These are phyloP conservation scores for Apotomis turbidana DNA, from an alignment of 2,888 invertebrate genomes.

Conservation along the genomic window DNA sequence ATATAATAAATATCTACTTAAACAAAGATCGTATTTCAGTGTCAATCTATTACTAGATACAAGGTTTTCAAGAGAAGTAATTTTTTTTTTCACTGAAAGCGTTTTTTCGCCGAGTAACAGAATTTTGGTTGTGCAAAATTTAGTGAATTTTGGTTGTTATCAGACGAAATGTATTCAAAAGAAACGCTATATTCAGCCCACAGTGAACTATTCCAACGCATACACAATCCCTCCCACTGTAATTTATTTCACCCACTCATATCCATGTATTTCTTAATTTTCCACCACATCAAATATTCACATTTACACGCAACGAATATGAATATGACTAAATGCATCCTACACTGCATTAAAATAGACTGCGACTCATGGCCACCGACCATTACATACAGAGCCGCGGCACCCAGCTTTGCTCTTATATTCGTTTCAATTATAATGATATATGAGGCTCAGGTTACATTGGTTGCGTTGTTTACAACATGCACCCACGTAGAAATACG, in stretches of 20 bases:
- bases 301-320: conserved; percentile 48
- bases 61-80: too few species aligned
- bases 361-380: conserved; percentile 44
- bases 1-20: too few species aligned
- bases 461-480: conserved; percentile 50
- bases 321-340: conserved; percentile 63
- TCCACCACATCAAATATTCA: background rate
- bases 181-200: too few species aligned
- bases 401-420: conserved; percentile 32
- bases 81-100: too few species aligned
- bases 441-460: conserved; percentile 46
- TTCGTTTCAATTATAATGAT: conserved; percentile 13
- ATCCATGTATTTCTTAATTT: background rate
- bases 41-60: too few species aligned
- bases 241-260: background rate
- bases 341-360: conserved; percentile 65
- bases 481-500: conserved; percentile 44
- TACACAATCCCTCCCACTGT: background rate
- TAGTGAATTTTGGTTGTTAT: too few species aligned
- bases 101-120: too few species aligned
- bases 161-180: too few species aligned
- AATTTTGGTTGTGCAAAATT: too few species aligned
- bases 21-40: too few species aligned
- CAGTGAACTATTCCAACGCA: too few species aligned
- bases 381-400: conserved; percentile 39